These are phyloP conservation scores for Aporophyla nigra DNA, from an alignment of 2,888 invertebrate species.

Conservation along the genomic window DNA sequence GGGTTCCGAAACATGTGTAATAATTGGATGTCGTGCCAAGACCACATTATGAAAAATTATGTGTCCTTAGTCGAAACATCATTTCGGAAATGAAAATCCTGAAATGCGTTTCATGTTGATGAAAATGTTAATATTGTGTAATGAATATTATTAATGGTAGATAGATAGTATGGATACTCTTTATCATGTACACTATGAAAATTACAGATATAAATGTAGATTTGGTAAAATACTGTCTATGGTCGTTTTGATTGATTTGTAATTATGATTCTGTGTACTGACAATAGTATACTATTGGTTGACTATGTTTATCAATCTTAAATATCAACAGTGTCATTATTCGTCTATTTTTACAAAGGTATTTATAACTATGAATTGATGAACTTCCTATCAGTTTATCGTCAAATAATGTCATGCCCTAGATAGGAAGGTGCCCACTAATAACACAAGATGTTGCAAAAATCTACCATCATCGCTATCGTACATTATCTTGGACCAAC, in stretches of 20 bases:
- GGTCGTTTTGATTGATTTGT: background rate
- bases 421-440: too few species aligned
- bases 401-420: too few species aligned
- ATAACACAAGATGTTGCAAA: too few species aligned
- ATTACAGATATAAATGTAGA: too few species aligned
- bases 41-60: slow-evolving; percentile 25
- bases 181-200: too few species aligned
- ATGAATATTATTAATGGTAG: background rate
- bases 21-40: slow-evolving; percentile 29
- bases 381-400: too few species aligned
- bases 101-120: slow-evolving; percentile 6
- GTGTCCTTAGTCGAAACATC: background rate
- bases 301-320: background rate
- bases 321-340: background rate
- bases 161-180: too few species aligned
- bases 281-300: background rate
- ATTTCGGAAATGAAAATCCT: background rate
- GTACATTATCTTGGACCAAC: too few species aligned
- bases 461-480: too few species aligned
- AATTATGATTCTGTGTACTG: background rate
- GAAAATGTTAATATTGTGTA: slow-evolving; percentile 21
- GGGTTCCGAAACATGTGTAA: background rate
- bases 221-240: background rate
- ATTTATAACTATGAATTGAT: too few species aligned
- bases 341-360: too few species aligned